phyloP scores from a whole-genome alignment of 1,140 invertebrate genomes.

The Condylostylus longicornis region DNA sequence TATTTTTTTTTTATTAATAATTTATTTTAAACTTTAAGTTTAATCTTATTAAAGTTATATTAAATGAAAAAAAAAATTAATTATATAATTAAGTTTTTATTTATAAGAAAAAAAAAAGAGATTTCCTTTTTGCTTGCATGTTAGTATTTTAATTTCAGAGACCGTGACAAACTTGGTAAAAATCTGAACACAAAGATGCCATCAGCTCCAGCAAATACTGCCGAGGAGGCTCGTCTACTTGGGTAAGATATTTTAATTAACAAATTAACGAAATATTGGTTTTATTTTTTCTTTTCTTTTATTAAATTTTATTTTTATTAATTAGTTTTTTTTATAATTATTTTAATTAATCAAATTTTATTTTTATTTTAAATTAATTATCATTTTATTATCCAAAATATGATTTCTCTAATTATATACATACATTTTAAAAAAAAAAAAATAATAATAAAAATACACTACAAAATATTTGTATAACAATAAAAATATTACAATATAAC shows the following conservation, averaged over 20 bases:
- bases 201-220: slow-evolving; percentile 33
- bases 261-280: neutral
- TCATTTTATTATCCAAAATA: neutral
- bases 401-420: too few species aligned
- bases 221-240: slow-evolving; percentile 33
- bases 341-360: neutral
- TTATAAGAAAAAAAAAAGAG: slow-evolving; percentile 12
- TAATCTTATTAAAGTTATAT: neutral
- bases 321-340: neutral
- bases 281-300: slow-evolving; percentile 1
- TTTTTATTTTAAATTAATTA: neutral
- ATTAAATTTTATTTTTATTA: neutral
- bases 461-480: too few species aligned
- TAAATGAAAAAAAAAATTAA: neutral
- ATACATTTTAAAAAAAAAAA: too few species aligned
- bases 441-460: too few species aligned
- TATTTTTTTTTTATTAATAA: slow-evolving; percentile 24
- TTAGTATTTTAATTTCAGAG: slow-evolving; percentile 34
- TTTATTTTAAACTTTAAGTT: slow-evolving; percentile 3
- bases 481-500: too few species aligned
- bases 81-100: slow-evolving; percentile 8
- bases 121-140: slow-evolving; percentile 31
- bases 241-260: slow-evolving; percentile 27
- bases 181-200: slow-evolving; percentile 32
- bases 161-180: slow-evolving; percentile 32